Percentiles rank a stretch among this genome's conserved stretches.
phyloP scores from a whole-genome alignment of 1,140 invertebrate species.

The Rhopalosiphum padi region DNA sequence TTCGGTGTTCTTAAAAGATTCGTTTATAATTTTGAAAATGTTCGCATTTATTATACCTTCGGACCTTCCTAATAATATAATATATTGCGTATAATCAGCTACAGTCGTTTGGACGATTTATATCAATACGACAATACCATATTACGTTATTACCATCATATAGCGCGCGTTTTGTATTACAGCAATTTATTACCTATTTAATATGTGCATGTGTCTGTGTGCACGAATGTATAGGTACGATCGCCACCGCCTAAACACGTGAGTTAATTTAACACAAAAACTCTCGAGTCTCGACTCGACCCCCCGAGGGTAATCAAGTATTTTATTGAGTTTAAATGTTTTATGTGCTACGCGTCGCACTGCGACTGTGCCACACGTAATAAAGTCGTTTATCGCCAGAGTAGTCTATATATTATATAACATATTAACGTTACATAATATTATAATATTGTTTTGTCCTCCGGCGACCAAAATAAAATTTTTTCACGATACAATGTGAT shows the following conservation, averaged over 20 bases:
- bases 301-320: not conserved
- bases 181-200: not conserved
- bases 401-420: too few species aligned
- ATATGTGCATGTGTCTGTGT: not conserved
- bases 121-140: not conserved
- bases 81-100: not conserved
- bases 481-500: too few species aligned
- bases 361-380: not conserved
- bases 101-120: not conserved
- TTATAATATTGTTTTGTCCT: too few species aligned
- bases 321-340: conserved; percentile 2
- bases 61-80: not conserved
- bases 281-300: not conserved
- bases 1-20: not conserved
- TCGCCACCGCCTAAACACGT: not conserved
- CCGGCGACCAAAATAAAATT: too few species aligned
- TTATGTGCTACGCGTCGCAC: not conserved
- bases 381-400: too few species aligned
- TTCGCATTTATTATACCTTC: not conserved
- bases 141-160: not conserved
- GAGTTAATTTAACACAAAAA: conserved; percentile 7
- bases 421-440: too few species aligned
- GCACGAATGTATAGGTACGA: not conserved
- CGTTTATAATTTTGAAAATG: not conserved
- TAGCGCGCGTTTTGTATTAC: not conserved